Evolutionary conservation across 1,140 invertebrate genomes (phyloP).

Genomic region (Drosophila melanica): DNA sequence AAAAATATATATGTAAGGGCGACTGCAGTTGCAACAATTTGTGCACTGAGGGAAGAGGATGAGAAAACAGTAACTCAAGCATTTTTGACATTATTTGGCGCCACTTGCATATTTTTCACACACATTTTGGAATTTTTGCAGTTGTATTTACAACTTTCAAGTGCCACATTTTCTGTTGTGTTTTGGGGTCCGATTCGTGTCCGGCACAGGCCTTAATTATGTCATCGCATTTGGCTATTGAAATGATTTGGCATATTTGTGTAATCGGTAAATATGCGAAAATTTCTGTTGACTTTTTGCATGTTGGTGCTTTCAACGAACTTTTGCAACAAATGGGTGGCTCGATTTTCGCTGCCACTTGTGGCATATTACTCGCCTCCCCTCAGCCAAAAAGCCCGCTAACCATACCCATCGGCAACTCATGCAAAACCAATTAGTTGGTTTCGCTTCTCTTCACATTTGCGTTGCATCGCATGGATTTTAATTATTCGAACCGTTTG

Average conservation of each 20-base stretch:
- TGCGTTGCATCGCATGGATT: conserved; percentile 33
- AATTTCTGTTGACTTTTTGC: conserved; percentile 18
- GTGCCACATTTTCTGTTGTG: neutral
- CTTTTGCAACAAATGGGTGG: conserved; percentile 21
- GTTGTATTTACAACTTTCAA: conserved; percentile 1
- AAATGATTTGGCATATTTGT: conserved; percentile 13
- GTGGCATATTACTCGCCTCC: conserved; percentile 37
- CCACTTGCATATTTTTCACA: conserved; percentile 22
- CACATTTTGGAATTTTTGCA: neutral
- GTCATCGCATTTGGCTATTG: neutral
- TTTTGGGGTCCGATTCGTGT: neutral
- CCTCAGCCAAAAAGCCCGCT: neutral
- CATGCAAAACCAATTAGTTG: conserved; percentile 80
- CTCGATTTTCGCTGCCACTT: conserved; percentile 50
- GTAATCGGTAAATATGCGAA: conserved; percentile 8
- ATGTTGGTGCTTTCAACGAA: conserved; percentile 15
- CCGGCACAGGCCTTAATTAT: neutral
- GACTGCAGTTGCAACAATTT: conserved; percentile 26
- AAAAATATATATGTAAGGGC: conserved; percentile 47
- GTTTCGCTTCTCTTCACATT: conserved; percentile 73
- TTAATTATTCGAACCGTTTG: conserved; percentile 47
- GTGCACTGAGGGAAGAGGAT: neutral
- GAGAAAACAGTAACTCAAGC: conserved; percentile 8
- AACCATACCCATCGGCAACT: conserved; percentile 22
- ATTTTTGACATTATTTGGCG: conserved; percentile 42